Conservation (phyloP, 2,113 vertebrate genomes). For the Salvator merianae region DNA sequence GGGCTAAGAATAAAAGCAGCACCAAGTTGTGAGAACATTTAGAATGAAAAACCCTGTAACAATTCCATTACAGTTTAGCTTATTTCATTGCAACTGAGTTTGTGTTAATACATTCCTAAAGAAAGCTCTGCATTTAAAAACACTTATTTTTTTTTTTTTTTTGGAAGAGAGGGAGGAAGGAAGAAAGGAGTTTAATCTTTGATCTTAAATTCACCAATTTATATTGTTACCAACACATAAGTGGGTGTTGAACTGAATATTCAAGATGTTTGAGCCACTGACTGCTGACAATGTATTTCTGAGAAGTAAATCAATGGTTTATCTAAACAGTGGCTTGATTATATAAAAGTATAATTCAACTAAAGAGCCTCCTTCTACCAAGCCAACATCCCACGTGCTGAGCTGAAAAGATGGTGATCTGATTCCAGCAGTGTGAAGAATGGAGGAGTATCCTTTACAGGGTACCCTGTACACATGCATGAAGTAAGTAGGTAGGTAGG, state of each 20-base stretch:
- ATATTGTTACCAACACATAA: not conserved
- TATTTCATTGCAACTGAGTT: not conserved
- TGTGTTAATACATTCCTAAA: not conserved
- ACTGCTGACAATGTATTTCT: not conserved
- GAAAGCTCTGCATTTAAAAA: not conserved
- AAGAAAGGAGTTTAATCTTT: not conserved
- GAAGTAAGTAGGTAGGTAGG: too few species aligned
- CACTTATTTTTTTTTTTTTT: not conserved
- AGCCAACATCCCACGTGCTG: too few species aligned
- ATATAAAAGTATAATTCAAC: not conserved
- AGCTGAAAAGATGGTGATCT: too few species aligned
- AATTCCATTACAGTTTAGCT: not conserved
- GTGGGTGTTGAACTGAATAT: not conserved
- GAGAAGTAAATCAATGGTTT: not conserved
- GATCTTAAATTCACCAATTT: not conserved
- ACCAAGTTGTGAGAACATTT: not conserved
- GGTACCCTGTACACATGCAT: too few species aligned
- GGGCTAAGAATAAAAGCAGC: constrained; percentile 10
- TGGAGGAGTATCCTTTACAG: too few species aligned
- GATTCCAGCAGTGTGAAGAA: too few species aligned
- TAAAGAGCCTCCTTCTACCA: not conserved
- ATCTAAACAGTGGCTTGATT: not conserved
- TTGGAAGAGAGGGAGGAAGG: not conserved
- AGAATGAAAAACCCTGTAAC: constrained; percentile 7
- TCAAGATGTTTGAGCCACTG: not conserved